Conservation (phyloP, 1,140 invertebrate species). For the honey bee (Apis mellifera) region DNA sequence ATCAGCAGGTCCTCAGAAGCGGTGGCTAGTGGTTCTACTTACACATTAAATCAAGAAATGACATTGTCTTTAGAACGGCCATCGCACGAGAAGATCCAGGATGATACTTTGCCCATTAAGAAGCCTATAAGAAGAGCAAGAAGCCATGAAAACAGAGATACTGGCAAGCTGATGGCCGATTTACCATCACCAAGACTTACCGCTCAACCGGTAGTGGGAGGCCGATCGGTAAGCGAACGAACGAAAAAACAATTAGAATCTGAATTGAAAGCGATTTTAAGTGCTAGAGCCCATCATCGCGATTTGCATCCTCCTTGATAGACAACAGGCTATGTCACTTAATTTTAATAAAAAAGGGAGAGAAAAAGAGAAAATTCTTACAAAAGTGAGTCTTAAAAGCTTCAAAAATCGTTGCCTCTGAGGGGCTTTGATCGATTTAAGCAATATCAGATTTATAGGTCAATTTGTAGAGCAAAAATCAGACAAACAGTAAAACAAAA, state of each 20-base stretch:
- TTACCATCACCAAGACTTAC: slow-evolving; percentile 73
- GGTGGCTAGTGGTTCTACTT: slow-evolving; percentile 68
- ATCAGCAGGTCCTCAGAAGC: slow-evolving; percentile 75
- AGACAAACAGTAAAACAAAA: slow-evolving; percentile 59
- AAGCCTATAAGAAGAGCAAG: slow-evolving; percentile 77
- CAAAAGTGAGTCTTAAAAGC: slow-evolving; percentile 56
- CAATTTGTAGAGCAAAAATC: slow-evolving; percentile 77
- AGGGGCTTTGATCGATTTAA: slow-evolving; percentile 81
- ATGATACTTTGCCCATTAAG: slow-evolving; percentile 65
- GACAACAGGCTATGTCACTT: slow-evolving; percentile 30
- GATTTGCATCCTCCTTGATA: slow-evolving; percentile 80
- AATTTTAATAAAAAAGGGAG: neutral
- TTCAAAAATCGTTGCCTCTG: slow-evolving; percentile 78
- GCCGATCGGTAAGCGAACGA: slow-evolving; percentile 75
- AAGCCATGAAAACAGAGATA: slow-evolving; percentile 78
- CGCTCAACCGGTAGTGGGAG: slow-evolving; percentile 76
- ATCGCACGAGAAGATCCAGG: slow-evolving; percentile 64
- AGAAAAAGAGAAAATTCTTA: slow-evolving; percentile 51
- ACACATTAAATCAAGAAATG: slow-evolving; percentile 68
- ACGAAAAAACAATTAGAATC: slow-evolving; percentile 80
- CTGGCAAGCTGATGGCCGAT: slow-evolving; percentile 67
- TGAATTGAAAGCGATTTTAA: slow-evolving; percentile 79
- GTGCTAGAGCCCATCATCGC: slow-evolving; percentile 79
- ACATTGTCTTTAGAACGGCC: slow-evolving; percentile 61
- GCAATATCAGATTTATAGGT: slow-evolving; percentile 82